phyloP scores from a whole-genome alignment of 1,140 invertebrate genomes.

The Wasmannia auropunctata region DNA sequence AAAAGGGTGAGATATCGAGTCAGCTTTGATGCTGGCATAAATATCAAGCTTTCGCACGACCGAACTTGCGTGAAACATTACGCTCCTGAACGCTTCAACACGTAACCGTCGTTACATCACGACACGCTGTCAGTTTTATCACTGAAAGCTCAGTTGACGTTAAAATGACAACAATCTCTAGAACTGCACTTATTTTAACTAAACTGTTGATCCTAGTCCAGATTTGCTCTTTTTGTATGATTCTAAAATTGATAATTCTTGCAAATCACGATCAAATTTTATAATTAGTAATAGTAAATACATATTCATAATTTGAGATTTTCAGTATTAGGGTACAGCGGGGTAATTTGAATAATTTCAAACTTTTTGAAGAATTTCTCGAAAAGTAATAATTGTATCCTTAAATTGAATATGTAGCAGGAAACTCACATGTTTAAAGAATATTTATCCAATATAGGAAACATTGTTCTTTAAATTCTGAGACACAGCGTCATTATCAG shows the following conservation, averaged over 20 bases:
- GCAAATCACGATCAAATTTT: background rate
- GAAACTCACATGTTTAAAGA: too few species aligned
- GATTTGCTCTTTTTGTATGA: background rate
- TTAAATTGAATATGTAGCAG: too few species aligned
- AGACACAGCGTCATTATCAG: too few species aligned
- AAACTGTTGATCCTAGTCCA: background rate
- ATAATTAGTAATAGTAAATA: too few species aligned
- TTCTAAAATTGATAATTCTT: background rate
- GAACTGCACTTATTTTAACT: background rate
- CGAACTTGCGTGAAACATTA: constrained; percentile 3
- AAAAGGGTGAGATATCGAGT: background rate
- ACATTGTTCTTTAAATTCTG: too few species aligned
- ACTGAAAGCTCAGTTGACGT: background rate
- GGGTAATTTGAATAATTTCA: too few species aligned
- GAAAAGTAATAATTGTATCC: too few species aligned
- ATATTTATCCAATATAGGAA: too few species aligned
- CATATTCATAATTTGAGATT: background rate
- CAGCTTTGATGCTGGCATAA: background rate
- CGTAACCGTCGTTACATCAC: background rate
- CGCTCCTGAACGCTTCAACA: background rate
- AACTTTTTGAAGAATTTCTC: too few species aligned
- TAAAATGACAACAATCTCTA: background rate
- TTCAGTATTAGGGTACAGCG: too few species aligned
- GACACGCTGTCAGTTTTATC: background rate
- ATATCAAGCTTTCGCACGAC: background rate